phyloP scores from a whole-genome alignment of 2,888 invertebrate species.

The Cephus pygmeus region DNA sequence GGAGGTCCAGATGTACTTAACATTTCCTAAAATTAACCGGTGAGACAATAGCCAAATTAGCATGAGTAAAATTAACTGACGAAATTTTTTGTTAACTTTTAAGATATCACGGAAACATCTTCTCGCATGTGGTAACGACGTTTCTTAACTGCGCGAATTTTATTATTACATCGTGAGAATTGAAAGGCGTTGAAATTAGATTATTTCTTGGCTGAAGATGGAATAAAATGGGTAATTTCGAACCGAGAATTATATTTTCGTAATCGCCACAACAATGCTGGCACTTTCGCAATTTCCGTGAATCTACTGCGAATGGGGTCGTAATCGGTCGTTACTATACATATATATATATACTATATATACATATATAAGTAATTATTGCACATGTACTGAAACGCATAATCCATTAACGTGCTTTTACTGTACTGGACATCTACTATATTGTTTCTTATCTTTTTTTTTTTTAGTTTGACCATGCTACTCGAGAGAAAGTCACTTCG shows the following conservation, averaged over 20 bases:
- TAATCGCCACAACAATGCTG: background rate
- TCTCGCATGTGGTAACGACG: background rate
- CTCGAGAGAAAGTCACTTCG: background rate
- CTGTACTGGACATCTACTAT: background rate
- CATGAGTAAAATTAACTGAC: background rate
- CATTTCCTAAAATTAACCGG: slow-evolving; percentile 57
- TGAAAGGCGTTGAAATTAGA: background rate
- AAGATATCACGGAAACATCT: background rate
- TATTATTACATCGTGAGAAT: background rate
- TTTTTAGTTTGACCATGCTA: background rate
- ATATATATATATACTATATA: background rate
- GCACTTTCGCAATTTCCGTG: background rate
- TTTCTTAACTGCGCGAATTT: background rate
- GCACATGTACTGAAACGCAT: background rate
- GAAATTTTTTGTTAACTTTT: background rate
- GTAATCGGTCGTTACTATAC: background rate
- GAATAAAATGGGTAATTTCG: background rate
- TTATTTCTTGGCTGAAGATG: background rate
- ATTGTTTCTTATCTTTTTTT: background rate
- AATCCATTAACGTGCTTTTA: background rate
- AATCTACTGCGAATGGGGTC: background rate
- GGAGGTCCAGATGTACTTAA: slow-evolving; percentile 88
- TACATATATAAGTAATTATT: background rate
- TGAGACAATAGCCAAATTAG: background rate
- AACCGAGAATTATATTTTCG: background rate